phyloP scores from a whole-genome alignment of 2,888 invertebrate species.

The Bellardia pandia region DNA sequence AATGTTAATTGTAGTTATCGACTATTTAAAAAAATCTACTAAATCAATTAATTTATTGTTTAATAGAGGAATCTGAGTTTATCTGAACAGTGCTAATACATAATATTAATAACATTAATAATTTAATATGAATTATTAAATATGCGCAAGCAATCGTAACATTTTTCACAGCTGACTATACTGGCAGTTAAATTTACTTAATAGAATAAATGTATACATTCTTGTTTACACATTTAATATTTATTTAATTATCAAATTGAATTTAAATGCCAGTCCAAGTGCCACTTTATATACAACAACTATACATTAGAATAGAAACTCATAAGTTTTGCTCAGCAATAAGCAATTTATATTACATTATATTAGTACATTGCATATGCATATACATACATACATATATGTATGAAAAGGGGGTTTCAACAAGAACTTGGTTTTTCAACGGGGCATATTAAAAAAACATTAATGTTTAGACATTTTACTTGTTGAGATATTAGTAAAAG shows the following conservation, averaged over 20 bases:
- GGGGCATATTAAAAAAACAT: too few relatives aligned
- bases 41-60: too few relatives aligned
- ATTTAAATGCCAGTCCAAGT: constrained; percentile 57
- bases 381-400: too few relatives aligned
- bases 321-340: constrained; percentile 22
- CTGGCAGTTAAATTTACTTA: constrained; percentile 17
- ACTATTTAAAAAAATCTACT: too few relatives aligned
- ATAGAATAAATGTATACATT: constrained; percentile 46
- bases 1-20: background rate
- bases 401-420: too few relatives aligned
- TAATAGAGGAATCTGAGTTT: too few relatives aligned
- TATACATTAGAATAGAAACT: constrained; percentile 34
- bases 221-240: constrained; percentile 46
- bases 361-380: too few relatives aligned
- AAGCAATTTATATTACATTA: background rate
- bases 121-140: background rate
- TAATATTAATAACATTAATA: too few relatives aligned
- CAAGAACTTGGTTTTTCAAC: too few relatives aligned
- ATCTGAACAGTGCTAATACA: too few relatives aligned
- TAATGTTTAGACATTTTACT: too few relatives aligned
- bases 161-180: constrained; percentile 12
- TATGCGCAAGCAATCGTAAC: background rate
- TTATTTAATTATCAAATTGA: constrained; percentile 59
- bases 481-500: too few relatives aligned
- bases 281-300: constrained; percentile 21